Evolutionary conservation across 2,888 invertebrate genomes (phyloP), one percentile per base, ranked within the genome.

Genomic region (Electrophaes corylata): DNA sequence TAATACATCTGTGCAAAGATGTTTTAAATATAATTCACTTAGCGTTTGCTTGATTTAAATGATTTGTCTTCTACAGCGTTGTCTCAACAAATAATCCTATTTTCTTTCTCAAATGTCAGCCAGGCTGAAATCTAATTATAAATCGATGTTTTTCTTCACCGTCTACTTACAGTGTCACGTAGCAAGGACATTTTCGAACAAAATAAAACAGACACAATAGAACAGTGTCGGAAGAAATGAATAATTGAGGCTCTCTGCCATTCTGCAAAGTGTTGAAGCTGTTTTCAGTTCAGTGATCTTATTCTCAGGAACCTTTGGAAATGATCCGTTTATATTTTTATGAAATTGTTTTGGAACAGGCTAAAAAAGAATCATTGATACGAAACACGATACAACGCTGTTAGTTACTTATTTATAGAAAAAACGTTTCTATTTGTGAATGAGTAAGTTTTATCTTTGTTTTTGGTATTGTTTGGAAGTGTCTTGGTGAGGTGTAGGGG

Each of bases 241-340:
- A 41, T 33, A 50, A 41, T 49, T 40, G 26, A 6, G 5, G n/a
- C 33, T 10, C 23, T 23, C 3, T n/a, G n/a, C 2, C n/a, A 23
- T 43, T 43, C 33, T 20, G 0, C 35, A 41, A 33, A 41, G 31
- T 35, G 19, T 35, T 35, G 33, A 14, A 43, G 43, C 33, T 35
- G 33, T 51, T 43, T 51, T 43, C 43, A 16, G 43, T 12, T 51
- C 35, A n/a, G 20, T 43, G 43, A 48, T 47, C 31, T 12, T 20
- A 19, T 50, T 41, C 12, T 29, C 1, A 14, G 14, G 10, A 4
- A 20, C 19, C 40, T 20, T 41, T 6, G 12, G 41, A 23, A 41
- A n/a, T 20, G 20, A 14, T 43, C 26, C 6, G 23, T 14, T 43
- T 11, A 41, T 11, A 14, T 43, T 23, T 26, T 26, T n/a, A 37